phyloP scores from a whole-genome alignment of 2,888 invertebrate species.

The Rhaphigaster nebulosa region DNA sequence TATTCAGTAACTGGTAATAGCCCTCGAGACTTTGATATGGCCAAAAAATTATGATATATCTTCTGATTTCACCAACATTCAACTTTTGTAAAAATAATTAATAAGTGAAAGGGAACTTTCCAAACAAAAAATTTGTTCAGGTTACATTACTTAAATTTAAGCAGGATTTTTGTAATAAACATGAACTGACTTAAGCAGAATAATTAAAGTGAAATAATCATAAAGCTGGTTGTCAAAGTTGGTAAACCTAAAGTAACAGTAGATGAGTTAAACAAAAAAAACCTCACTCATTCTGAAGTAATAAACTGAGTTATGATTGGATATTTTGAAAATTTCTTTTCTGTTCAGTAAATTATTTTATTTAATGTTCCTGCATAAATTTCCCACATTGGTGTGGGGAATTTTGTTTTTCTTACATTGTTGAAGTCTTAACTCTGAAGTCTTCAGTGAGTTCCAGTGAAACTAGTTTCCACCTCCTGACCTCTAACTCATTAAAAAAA shows the following conservation, averaged over 20 bases:
- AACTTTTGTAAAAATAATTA: neutral
- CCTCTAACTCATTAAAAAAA: neutral
- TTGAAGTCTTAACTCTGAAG: neutral
- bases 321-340: neutral
- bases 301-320: neutral
- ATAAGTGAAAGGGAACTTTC: neutral
- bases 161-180: neutral
- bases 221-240: neutral
- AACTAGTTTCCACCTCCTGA: neutral
- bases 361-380: neutral
- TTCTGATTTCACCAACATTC: neutral
- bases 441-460: neutral
- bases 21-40: neutral
- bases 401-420: neutral
- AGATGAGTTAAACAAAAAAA: neutral
- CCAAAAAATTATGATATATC: neutral
- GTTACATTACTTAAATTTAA: neutral
- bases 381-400: neutral
- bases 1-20: neutral
- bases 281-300: neutral
- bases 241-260: neutral
- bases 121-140: neutral
- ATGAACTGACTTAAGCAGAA: neutral
- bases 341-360: neutral
- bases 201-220: neutral